Evolutionary conservation across 2,797 vertebrate species (phyloP).

Genomic region (Threskiornis aethiopicus): DNA sequence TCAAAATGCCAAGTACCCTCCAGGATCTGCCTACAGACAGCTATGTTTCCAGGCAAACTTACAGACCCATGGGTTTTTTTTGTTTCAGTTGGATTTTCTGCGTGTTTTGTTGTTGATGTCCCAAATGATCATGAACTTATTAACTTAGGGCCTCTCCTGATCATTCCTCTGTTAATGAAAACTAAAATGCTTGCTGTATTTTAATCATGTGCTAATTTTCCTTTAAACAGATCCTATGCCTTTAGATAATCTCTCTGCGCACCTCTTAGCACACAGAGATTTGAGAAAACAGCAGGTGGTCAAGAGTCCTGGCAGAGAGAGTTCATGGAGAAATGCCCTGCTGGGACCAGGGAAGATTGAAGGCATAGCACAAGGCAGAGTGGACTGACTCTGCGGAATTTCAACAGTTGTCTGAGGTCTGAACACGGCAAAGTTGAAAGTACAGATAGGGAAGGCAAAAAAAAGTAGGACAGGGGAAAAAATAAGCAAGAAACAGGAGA

Average conservation of each 20-base stretch:
- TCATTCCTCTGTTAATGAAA: neutral
- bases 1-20: neutral
- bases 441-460: neutral
- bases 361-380: neutral
- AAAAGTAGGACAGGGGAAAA: neutral
- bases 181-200: neutral
- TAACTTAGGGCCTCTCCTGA: neutral
- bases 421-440: neutral
- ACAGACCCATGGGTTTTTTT: rapidly evolving
- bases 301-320: neutral
- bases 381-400: neutral
- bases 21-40: neutral
- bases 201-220: neutral
- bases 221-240: neutral
- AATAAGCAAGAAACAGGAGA: neutral
- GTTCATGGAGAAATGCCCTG: neutral
- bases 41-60: neutral
- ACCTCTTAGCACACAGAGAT: neutral
- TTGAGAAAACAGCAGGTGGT: neutral
- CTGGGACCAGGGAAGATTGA: neutral
- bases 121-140: neutral
- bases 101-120: neutral
- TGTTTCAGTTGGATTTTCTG: neutral
- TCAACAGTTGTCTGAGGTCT: neutral
- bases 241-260: neutral